Evolutionary conservation across 2,888 invertebrate species (phyloP).

Genomic region (Andrena flavipes): DNA sequence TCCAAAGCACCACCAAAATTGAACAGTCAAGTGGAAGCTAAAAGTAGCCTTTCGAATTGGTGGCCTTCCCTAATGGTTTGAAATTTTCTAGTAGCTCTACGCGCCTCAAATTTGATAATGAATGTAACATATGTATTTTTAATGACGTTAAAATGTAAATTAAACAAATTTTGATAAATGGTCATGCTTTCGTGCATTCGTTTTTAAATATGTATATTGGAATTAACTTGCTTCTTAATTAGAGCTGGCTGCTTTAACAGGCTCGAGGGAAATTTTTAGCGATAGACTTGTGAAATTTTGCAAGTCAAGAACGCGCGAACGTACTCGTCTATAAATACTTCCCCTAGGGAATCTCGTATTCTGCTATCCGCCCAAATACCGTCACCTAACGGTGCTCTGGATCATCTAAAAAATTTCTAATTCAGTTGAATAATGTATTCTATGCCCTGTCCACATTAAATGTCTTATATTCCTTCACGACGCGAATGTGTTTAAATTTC

Average conservation of each 20-base stretch:
- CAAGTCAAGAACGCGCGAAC: conserved; percentile 38
- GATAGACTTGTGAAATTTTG: conserved; percentile 57
- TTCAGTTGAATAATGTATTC: not conserved
- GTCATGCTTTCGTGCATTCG: not conserved
- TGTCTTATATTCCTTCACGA: not conserved
- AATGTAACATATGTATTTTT: too few relatives aligned
- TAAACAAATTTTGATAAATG: not conserved
- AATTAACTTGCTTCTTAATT: not conserved
- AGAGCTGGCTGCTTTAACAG: not conserved
- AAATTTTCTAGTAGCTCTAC: not conserved
- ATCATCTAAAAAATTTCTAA: conserved; percentile 28
- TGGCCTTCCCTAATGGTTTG: not conserved
- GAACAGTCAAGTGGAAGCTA: not conserved
- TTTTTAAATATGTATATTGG: too few relatives aligned
- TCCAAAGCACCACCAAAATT: conserved; percentile 25
- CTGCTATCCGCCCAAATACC: conserved; percentile 58
- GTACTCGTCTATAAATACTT: conserved; percentile 69
- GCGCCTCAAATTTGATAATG: too few relatives aligned
- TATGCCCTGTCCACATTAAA: not conserved
- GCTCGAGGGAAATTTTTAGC: not conserved
- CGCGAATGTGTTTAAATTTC: not conserved
- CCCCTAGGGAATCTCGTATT: conserved; percentile 51
- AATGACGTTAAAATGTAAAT: too few relatives aligned
- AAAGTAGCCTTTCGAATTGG: not conserved
- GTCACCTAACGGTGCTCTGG: conserved; percentile 58